A percentile compares a stretch with the other conserved stretches of the same genome.
Evolutionary conservation across 1,140 invertebrate species (phyloP).

Genomic region (Tribolium castaneum): DNA sequence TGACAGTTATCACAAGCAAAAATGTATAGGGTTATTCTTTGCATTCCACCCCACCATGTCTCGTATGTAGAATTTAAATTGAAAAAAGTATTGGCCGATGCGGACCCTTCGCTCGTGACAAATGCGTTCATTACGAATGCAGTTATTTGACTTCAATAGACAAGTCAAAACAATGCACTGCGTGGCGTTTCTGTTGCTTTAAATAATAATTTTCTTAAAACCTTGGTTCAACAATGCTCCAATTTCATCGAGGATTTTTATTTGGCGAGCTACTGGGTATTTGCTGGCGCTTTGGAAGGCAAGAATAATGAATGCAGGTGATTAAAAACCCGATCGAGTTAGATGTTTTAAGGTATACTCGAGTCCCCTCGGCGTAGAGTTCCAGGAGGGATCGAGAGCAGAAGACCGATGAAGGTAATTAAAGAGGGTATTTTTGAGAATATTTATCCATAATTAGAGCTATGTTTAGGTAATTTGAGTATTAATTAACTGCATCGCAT

Average conservation of each 20-base stretch:
- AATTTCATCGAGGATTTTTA: neutral
- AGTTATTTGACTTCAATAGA: neutral
- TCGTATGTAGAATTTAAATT: slow-evolving; percentile 53
- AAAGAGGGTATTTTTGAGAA: slow-evolving; percentile 49
- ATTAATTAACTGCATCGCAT: slow-evolving; percentile 51
- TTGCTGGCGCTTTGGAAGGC: neutral
- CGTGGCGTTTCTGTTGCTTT: no score
- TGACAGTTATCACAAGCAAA: slow-evolving; percentile 53
- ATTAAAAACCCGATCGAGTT: slow-evolving; percentile 27
- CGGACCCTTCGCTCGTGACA: neutral
- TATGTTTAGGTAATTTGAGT: slow-evolving; percentile 53
- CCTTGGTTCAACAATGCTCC: neutral
- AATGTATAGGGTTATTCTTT: slow-evolving; percentile 52
- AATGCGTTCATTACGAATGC: neutral
- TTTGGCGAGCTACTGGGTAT: neutral
- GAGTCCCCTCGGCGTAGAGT: slow-evolving; percentile 23
- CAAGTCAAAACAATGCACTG: no score
- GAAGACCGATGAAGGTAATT: slow-evolving; percentile 46
- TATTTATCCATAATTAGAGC: slow-evolving; percentile 51
- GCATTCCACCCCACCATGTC: slow-evolving; percentile 40
- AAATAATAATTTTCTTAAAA: no score
- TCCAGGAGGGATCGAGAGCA: slow-evolving; percentile 18
- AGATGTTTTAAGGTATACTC: slow-evolving; percentile 11
- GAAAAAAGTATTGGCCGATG: slow-evolving; percentile 48
- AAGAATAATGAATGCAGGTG: neutral